phyloP scores from a whole-genome alignment of 2,797 vertebrate species.

The Urocyon cinereoargenteus region DNA sequence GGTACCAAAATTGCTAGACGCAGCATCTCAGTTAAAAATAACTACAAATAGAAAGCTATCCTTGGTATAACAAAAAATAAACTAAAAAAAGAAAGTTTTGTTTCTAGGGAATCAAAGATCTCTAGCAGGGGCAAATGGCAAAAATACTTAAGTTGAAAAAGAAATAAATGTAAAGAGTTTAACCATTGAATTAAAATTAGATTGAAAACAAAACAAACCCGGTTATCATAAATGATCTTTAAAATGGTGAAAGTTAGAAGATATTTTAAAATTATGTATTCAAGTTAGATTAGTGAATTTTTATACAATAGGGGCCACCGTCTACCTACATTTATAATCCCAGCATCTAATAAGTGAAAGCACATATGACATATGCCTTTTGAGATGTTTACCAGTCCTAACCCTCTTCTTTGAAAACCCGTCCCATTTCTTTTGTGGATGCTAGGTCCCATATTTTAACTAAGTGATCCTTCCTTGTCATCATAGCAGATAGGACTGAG shows the following conservation, averaged over 20 bases:
- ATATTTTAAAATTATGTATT: slow-evolving; percentile 21
- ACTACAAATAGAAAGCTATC: slow-evolving; percentile 74
- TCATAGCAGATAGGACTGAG: not conserved
- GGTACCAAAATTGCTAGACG: slow-evolving; percentile 81
- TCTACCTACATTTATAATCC: not conserved
- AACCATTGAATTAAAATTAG: slow-evolving; percentile 49
- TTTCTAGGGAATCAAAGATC: slow-evolving; percentile 43
- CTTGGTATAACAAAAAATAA: slow-evolving; percentile 57
- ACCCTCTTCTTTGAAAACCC: not conserved
- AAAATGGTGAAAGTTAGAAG: not conserved
- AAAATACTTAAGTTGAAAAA: slow-evolving; percentile 49
- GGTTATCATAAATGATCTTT: slow-evolving; percentile 22
- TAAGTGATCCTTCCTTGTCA: not conserved
- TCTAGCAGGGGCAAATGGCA: slow-evolving; percentile 39
- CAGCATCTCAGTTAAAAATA: slow-evolving; percentile 79
- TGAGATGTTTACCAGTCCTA: not conserved
- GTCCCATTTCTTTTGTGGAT: not conserved
- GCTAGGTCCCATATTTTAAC: not conserved
- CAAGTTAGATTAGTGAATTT: not conserved
- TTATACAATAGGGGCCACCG: not conserved
- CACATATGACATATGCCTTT: not conserved
- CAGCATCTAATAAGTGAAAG: not conserved
- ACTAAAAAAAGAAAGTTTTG: slow-evolving; percentile 4
- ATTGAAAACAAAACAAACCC: not conserved
- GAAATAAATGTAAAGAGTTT: slow-evolving; percentile 32